Evolutionary conservation across 2,797 vertebrate species (phyloP).

Genomic region (Lophius americanus): DNA sequence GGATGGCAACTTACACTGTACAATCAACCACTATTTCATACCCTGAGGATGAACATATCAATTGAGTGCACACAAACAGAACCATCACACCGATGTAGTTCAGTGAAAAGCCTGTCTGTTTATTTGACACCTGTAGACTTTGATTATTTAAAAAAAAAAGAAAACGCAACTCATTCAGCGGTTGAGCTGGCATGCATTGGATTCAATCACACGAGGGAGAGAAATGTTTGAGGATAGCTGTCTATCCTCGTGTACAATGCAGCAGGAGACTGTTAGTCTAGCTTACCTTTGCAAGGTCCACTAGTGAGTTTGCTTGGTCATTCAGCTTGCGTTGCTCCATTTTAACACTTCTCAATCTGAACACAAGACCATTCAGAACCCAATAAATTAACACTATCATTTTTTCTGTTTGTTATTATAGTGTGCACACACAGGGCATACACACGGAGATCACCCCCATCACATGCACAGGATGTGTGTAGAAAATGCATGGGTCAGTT

Average conservation of each 20-base stretch:
- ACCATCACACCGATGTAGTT: constrained; percentile 42
- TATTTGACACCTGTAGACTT: constrained; percentile 91
- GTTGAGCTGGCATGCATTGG: constrained; percentile 62
- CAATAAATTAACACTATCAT: constrained; percentile 76
- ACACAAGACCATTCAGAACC: constrained; percentile 88
- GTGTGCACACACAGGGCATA: constrained; percentile 76
- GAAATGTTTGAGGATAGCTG: constrained; percentile 40
- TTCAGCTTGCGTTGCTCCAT: constrained; percentile 99
- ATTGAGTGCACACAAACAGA: constrained; percentile 40
- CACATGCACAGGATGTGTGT: constrained; percentile 91
- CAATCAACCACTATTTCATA: constrained; percentile 55
- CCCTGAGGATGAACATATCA: constrained; percentile 24
- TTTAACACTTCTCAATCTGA: constrained; percentile 99
- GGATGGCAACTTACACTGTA: constrained; percentile 33
- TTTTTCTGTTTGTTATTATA: no score
- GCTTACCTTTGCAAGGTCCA: constrained; percentile 99
- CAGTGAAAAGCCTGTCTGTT: constrained; percentile 78
- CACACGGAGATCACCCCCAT: constrained; percentile 79
- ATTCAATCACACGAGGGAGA: constrained; percentile 57
- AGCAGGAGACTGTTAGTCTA: constrained; percentile 68
- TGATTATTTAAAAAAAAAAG: constrained; percentile 59
- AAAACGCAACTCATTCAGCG: constrained; percentile 47
- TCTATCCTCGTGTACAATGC: constrained; percentile 56
- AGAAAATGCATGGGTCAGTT: constrained; percentile 87
- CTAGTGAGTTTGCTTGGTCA: constrained; percentile 99